Evolutionary conservation across 2,888 invertebrate species (phyloP), one percentile per base, ranked within the genome.

Genomic region (Periphyllus acericola): DNA sequence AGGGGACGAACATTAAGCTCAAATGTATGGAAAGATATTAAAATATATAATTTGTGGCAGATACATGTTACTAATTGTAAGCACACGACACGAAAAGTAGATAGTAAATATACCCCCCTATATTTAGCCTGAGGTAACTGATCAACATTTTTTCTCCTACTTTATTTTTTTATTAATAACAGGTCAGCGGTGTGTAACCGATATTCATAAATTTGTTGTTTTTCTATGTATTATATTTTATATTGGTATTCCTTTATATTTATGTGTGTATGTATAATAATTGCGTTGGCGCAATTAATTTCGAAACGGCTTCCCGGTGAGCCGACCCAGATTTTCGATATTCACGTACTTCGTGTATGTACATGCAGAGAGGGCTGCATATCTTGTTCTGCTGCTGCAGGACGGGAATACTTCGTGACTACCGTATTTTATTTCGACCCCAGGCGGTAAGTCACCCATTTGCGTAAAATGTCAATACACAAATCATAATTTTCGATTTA

Each of bases 221-320:
- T 76, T 84, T 1, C 32, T 21, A 40, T 40, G 29, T 29, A 60
- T 75, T 40, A 75, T 40, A 75, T 75, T 32, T 36, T 52, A 71
- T 71, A 40, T 86, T 52, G 17, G 40, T 29, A 25, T 66, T n/a
- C n/a, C n/a, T 21, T 34, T 25, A 32, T 40, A 76, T 76, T 9
- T 76, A 21, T 29, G 29, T 60, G 17, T 68, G 0, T 71, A 11
- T 80, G 68, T 71, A 46, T 87, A 72, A 74, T 87, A 80, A 81
- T 80, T 81, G 80, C 81, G 29, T 81, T 21, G 29, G 71, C 34
- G 81, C 60, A 81, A 87, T 87, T 87, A 80, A 81, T 81, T 87
- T 80, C 46, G 60, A 86, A 86, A 81, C 60, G 81, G 72, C 80
- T 86, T 86, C 86, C 80, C 40, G 80, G 85, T 52, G 79, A 78